Conservation (phyloP, 2,888 invertebrate species). For the Hipparchia sbordonii region DNA sequence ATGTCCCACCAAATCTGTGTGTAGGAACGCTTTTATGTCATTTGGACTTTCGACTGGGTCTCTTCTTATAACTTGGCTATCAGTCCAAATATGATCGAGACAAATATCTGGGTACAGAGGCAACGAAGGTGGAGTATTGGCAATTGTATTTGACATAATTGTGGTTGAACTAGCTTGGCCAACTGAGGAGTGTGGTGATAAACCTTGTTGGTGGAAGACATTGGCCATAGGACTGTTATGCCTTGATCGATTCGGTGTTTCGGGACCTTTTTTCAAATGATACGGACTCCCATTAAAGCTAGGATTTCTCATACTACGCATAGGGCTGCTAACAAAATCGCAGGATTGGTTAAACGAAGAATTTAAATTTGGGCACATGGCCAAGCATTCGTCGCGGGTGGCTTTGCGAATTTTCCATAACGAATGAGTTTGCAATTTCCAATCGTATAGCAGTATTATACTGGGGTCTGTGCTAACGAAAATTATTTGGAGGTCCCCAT, state of each 20-base stretch:
- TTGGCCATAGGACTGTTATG: slow-evolving; percentile 76
- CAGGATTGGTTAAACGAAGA: slow-evolving; percentile 73
- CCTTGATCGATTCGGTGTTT: slow-evolving; percentile 64
- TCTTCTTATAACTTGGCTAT: slow-evolving; percentile 76
- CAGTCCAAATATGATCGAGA: slow-evolving; percentile 95
- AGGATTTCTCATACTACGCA: slow-evolving; percentile 64
- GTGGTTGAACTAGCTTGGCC: slow-evolving; percentile 74
- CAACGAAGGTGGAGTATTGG: slow-evolving; percentile 81
- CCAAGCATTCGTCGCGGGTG: slow-evolving; percentile 86
- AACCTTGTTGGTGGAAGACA: slow-evolving; percentile 72
- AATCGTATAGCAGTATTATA: slow-evolving; percentile 91
- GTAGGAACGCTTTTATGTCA: slow-evolving; percentile 88
- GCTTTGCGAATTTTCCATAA: slow-evolving; percentile 91
- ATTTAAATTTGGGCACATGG: slow-evolving; percentile 81
- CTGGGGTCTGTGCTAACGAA: slow-evolving; percentile 91
- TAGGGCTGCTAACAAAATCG: slow-evolving; percentile 68
- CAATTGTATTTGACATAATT: slow-evolving; percentile 73
- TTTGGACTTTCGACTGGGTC: slow-evolving; percentile 64
- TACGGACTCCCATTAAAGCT: slow-evolving; percentile 72
- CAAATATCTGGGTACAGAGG: slow-evolving; percentile 93
- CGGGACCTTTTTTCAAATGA: slow-evolving; percentile 60
- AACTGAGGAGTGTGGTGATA: slow-evolving; percentile 75
- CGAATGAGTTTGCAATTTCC: slow-evolving; percentile 89
- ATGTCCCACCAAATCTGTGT: slow-evolving; percentile 93
- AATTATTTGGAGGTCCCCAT: slow-evolving; percentile 86